Conservation (phyloP, 2,113 vertebrate species). For the Notarius quadriscutis region DNA sequence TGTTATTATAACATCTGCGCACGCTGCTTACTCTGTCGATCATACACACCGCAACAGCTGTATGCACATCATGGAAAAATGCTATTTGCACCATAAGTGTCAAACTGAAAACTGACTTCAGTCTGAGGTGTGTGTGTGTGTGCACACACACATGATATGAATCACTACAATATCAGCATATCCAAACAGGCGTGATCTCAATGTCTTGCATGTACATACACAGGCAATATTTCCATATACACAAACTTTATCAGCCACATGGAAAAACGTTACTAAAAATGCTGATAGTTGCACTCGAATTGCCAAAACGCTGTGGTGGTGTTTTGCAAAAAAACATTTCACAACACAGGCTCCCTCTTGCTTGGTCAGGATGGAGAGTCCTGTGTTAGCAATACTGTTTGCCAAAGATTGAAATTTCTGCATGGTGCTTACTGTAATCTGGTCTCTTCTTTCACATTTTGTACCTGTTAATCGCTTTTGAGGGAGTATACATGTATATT, state of each 20-base stretch:
- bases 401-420: conserved; percentile 55
- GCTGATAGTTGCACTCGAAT: conserved; percentile 64
- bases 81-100: conserved; percentile 56
- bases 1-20: conserved; percentile 30
- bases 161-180: conserved; percentile 31
- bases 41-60: conserved; percentile 46
- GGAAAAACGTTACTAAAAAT: conserved; percentile 49
- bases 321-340: conserved; percentile 73
- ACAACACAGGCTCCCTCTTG: conserved; percentile 59
- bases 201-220: neutral
- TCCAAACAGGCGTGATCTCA: neutral
- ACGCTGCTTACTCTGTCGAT: conserved; percentile 21
- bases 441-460: neutral
- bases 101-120: conserved; percentile 36
- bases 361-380: conserved; percentile 53
- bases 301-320: conserved; percentile 61
- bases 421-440: conserved; percentile 41
- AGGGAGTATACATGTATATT: neutral
- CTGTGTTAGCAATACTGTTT: conserved; percentile 45
- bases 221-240: conserved; percentile 5
- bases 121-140: neutral
- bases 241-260: conserved; percentile 33
- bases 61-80: conserved; percentile 62
- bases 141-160: neutral
- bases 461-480: neutral